Conservation (phyloP, 2,888 invertebrate species). For the Leptinotarsa tumamoca region DNA sequence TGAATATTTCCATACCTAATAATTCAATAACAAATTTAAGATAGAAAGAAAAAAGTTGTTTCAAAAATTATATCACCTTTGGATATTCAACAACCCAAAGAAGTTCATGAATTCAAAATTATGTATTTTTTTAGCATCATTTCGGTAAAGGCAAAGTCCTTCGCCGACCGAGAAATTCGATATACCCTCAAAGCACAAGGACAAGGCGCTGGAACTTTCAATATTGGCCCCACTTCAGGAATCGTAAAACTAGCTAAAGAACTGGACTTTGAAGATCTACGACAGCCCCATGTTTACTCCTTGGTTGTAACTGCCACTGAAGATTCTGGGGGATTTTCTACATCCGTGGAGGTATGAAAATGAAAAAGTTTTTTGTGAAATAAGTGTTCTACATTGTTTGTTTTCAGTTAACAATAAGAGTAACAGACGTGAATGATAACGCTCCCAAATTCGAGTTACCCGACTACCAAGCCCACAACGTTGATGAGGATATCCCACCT, state of each 20-base stretch:
- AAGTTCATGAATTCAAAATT: neutral
- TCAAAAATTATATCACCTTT: too few species aligned
- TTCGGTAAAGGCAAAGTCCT: slow-evolving; percentile 96
- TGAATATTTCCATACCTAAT: too few species aligned
- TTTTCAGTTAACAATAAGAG: slow-evolving; percentile 88
- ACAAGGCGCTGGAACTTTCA: slow-evolving; percentile 94
- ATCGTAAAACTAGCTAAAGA: slow-evolving; percentile 96
- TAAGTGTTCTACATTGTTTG: neutral
- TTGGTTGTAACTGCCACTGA: slow-evolving; percentile 95
- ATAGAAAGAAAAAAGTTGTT: too few species aligned
- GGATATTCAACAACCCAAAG: neutral
- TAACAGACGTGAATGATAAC: slow-evolving; percentile 98
- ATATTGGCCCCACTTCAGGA: slow-evolving; percentile 93
- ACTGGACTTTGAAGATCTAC: slow-evolving; percentile 95
- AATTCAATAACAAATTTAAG: too few species aligned
- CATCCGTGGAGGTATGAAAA: slow-evolving; percentile 85
- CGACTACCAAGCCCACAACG: slow-evolving; percentile 96
- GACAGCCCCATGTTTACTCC: slow-evolving; percentile 94
- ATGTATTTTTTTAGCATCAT: slow-evolving; percentile 83
- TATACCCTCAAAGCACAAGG: slow-evolving; percentile 95
- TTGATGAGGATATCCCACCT: slow-evolving; percentile 93
- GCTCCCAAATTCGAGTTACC: slow-evolving; percentile 96
- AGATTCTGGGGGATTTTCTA: slow-evolving; percentile 97
- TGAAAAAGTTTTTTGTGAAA: too few species aligned
- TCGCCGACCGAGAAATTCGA: slow-evolving; percentile 96